phyloP scores from a whole-genome alignment of 2,797 vertebrate genomes.

The Megaceryle alcyon region DNA sequence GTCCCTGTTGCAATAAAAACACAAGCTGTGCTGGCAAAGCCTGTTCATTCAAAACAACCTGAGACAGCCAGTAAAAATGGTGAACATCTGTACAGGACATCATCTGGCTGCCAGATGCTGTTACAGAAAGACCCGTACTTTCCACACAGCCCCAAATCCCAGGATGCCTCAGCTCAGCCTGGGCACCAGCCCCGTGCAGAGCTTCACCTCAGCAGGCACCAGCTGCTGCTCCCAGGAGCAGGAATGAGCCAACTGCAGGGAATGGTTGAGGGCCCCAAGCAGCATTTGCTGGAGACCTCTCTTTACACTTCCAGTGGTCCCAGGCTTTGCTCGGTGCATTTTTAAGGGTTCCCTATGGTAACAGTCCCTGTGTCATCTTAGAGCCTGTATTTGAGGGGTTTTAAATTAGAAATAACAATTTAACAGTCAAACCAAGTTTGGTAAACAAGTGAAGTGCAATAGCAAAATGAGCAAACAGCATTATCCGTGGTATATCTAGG shows the following conservation, averaged over 20 bases:
- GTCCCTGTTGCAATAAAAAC: background rate
- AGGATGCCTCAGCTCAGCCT: background rate
- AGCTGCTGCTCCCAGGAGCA: background rate
- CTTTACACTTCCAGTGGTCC: background rate
- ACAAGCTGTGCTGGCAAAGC: background rate
- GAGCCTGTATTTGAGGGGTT: background rate
- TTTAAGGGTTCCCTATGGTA: background rate
- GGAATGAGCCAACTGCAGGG: background rate
- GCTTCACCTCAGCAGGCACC: background rate
- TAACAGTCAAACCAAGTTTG: background rate
- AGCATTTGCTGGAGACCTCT: background rate
- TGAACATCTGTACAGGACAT: background rate
- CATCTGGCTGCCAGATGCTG: background rate
- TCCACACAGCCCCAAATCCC: background rate
- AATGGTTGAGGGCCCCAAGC: background rate
- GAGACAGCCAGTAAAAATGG: background rate
- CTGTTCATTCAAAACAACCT: background rate
- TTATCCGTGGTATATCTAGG: rapidly evolving
- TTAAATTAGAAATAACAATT: background rate
- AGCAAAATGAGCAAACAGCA: background rate
- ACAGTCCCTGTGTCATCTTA: background rate
- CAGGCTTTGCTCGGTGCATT: background rate
- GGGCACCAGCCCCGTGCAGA: background rate
- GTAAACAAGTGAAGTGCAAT: background rate
- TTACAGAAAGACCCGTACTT: background rate